Evolutionary conservation across 2,797 vertebrate genomes (phyloP).

Genomic region (Aeoliscus strigatus): DNA sequence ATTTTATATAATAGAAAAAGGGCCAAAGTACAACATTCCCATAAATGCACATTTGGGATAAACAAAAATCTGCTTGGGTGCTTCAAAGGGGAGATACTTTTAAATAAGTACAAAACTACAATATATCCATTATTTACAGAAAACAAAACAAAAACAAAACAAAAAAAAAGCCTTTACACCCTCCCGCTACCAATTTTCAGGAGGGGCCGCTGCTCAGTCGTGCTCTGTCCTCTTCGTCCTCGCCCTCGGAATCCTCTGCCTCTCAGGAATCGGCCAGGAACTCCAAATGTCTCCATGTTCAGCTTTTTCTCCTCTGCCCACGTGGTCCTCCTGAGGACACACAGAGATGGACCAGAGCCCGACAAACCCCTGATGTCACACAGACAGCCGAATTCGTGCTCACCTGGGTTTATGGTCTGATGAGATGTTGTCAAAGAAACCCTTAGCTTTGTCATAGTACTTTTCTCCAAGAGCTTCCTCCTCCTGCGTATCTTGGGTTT

Average conservation of each 20-base stretch:
- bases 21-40: conserved; percentile 22
- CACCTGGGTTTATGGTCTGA: conserved; percentile 92
- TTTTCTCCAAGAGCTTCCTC: conserved; percentile 83
- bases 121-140: conserved; percentile 49
- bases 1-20: conserved; percentile 22
- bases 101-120: conserved; percentile 53
- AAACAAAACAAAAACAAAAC: conserved; percentile 9
- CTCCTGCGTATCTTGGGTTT: conserved; percentile 67
- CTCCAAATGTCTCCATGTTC: conserved; percentile 95
- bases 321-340: conserved; percentile 82
- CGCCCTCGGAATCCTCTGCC: conserved; percentile 87
- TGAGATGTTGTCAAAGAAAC: conserved; percentile 97
- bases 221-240: conserved; percentile 76
- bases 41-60: conserved; percentile 19
- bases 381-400: background rate
- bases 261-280: conserved; percentile 89
- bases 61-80: conserved; percentile 12
- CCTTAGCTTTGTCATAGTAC: conserved; percentile 94
- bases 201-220: conserved; percentile 72
- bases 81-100: conserved; percentile 25
- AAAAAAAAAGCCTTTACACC: conserved; percentile 52
- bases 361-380: background rate
- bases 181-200: conserved; percentile 84
- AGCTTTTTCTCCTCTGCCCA: conserved; percentile 97
- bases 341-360: background rate